Conservation (phyloP, 2,888 invertebrate species). For the Steinernema scapterisci region DNA sequence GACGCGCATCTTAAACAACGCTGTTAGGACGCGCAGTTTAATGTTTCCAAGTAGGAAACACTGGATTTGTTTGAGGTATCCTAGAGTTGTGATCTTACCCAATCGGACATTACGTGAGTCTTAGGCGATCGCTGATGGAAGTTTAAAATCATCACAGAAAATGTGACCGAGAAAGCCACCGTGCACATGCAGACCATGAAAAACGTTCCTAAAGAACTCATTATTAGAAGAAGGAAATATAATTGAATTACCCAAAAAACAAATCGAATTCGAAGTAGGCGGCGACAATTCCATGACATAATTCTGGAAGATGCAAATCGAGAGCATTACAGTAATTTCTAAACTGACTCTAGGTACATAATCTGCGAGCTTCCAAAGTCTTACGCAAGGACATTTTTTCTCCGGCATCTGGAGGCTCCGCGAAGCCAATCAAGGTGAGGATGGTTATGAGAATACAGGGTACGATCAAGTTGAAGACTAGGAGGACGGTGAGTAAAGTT, state of each 20-base stretch:
- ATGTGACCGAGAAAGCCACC: constrained; percentile 15
- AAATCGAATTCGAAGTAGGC: constrained; percentile 57
- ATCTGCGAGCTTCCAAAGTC: constrained; percentile 25
- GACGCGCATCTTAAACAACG: background rate
- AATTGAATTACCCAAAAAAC: constrained; percentile 45
- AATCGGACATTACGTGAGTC: constrained; percentile 1
- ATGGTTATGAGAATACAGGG: constrained; percentile 74
- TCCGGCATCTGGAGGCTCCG: constrained; percentile 57
- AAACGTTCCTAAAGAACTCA: background rate
- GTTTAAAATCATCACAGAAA: constrained; percentile 15
- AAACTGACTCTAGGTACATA: constrained; percentile 33
- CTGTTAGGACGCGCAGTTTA: too few species aligned
- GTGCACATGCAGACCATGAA: constrained; percentile 27
- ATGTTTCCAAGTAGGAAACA: too few species aligned
- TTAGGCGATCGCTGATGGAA: constrained; percentile 18
- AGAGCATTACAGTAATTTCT: constrained; percentile 61
- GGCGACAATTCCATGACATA: constrained; percentile 59
- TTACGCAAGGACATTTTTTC: constrained; percentile 60
- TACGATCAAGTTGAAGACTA: constrained; percentile 90
- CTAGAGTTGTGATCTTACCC: too few species aligned
- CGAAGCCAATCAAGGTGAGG: constrained; percentile 69
- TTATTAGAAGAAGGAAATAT: background rate
- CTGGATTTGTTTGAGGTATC: too few species aligned
- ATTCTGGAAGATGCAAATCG: constrained; percentile 61
- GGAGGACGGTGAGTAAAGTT: constrained; percentile 31